Conservation (phyloP, 2,888 invertebrate genomes). For the Diogma glabrata region DNA sequence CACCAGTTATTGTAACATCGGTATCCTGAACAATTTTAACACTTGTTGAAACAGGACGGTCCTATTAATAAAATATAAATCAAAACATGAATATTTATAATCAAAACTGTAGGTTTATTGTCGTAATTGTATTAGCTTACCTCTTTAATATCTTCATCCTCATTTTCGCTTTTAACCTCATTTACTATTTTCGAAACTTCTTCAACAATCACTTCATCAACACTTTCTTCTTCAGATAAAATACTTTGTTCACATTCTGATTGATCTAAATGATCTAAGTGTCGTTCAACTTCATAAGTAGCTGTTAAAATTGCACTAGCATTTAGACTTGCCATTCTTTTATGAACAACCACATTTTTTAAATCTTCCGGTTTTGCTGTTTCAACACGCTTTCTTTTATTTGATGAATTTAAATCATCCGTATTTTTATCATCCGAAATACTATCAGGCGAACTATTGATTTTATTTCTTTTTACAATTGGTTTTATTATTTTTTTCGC, state of each 20-base stretch:
- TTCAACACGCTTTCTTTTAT: slow-evolving; percentile 15
- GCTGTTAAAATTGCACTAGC: slow-evolving; percentile 84
- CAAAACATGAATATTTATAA: background rate
- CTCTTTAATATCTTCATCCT: slow-evolving; percentile 20
- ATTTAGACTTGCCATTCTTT: slow-evolving; percentile 84
- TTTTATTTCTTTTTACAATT: slow-evolving; percentile 43
- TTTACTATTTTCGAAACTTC: slow-evolving; percentile 15
- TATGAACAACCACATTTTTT: slow-evolving; percentile 77
- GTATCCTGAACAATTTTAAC: slow-evolving; percentile 78
- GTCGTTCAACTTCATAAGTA: slow-evolving; percentile 59
- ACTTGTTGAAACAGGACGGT: slow-evolving; percentile 38
- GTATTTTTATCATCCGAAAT: slow-evolving; percentile 25
- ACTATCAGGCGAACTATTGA: slow-evolving; percentile 3
- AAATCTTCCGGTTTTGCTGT: slow-evolving; percentile 42
- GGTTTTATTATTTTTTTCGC: slow-evolving; percentile 28
- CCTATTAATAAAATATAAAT: background rate
- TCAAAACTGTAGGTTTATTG: too few relatives aligned
- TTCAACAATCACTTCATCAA: slow-evolving; percentile 7
- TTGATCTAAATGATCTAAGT: slow-evolving; percentile 29
- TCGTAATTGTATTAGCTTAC: slow-evolving; percentile 8
- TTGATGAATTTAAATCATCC: slow-evolving; percentile 6
- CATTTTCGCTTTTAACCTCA: slow-evolving; percentile 19
- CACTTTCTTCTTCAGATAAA: slow-evolving; percentile 11
- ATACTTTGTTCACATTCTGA: slow-evolving; percentile 12
- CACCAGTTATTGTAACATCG: slow-evolving; percentile 78